A percentile compares a stretch with the other conserved stretches of the same genome.
Evolutionary conservation across 2,888 invertebrate species (phyloP).

Genomic region (Eueremaeus valkanovi): DNA sequence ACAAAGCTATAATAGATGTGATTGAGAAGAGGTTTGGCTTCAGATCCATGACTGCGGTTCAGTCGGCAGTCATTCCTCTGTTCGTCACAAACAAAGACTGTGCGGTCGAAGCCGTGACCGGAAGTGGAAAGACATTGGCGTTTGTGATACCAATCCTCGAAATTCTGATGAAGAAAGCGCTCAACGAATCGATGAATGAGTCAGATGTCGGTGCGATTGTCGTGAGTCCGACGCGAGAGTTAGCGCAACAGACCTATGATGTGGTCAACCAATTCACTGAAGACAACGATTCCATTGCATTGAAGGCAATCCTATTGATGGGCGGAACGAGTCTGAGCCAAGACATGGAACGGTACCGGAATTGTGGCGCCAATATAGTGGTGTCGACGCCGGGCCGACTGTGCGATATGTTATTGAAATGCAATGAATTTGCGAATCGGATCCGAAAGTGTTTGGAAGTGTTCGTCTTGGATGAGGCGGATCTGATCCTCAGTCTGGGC

Average conservation of each 20-base stretch:
- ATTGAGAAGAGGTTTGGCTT: slow-evolving; percentile 56
- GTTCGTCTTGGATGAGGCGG: slow-evolving; percentile 92
- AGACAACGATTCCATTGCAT: neutral
- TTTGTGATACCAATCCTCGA: slow-evolving; percentile 89
- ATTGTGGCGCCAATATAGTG: slow-evolving; percentile 73
- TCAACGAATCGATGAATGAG: slow-evolving; percentile 60
- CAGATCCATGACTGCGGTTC: slow-evolving; percentile 61
- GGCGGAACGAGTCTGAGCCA: slow-evolving; percentile 78
- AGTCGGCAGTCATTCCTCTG: slow-evolving; percentile 80
- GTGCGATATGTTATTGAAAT: slow-evolving; percentile 64
- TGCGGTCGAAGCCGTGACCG: slow-evolving; percentile 96
- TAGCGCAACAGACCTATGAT: slow-evolving; percentile 80
- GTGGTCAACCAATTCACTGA: slow-evolving; percentile 50
- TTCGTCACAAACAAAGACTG: slow-evolving; percentile 89
- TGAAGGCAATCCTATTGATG: slow-evolving; percentile 56
- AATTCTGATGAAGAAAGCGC: slow-evolving; percentile 62
- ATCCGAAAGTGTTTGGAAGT: slow-evolving; percentile 71
- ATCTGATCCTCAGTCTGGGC: slow-evolving; percentile 85
- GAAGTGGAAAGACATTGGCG: slow-evolving; percentile 95
- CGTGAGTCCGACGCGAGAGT: slow-evolving; percentile 90
- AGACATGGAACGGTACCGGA: slow-evolving; percentile 65
- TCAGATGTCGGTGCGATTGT: slow-evolving; percentile 79
- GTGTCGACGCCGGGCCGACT: slow-evolving; percentile 93
- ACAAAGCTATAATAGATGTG: slow-evolving; percentile 23
- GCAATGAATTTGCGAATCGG: slow-evolving; percentile 55